Evolutionary conservation across 2,797 vertebrate species (phyloP).

Genomic region (Etheostoma perlongum): DNA sequence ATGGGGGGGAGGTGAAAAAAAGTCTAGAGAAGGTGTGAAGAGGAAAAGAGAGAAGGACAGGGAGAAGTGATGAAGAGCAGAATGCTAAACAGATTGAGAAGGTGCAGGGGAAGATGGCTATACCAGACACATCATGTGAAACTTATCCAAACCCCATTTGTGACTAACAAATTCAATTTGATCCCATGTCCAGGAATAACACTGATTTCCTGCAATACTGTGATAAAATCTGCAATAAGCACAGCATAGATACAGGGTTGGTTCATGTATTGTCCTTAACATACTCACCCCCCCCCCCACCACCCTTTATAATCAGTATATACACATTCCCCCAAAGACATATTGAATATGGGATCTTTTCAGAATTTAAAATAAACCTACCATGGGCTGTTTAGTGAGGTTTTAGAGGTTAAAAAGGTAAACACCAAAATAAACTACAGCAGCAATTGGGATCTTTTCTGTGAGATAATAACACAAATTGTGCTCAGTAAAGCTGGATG

Average conservation of each 20-base stretch:
- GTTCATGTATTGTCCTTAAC: no score
- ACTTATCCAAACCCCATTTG: not conserved
- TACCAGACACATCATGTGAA: not conserved
- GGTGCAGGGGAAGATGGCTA: not conserved
- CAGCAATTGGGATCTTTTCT: not conserved
- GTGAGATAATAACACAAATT: not conserved
- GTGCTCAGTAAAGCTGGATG: not conserved
- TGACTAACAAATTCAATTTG: not conserved
- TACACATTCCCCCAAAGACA: not conserved
- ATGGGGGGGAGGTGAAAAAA: not conserved
- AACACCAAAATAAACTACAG: not conserved
- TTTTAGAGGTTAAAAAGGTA: not conserved
- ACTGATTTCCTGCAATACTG: not conserved
- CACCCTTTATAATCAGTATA: not conserved
- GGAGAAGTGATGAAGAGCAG: not conserved
- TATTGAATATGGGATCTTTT: not conserved
- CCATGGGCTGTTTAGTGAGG: not conserved
- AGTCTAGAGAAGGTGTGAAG: not conserved
- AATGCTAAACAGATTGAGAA: not conserved
- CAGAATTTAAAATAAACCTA: not conserved
- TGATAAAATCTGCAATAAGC: no score
- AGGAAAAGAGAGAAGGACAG: not conserved
- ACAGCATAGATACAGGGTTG: no score
- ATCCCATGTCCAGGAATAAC: no score
- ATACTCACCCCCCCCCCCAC: no score